Conservation (phyloP, 2,888 invertebrate species). For the Sinelater perroti region DNA sequence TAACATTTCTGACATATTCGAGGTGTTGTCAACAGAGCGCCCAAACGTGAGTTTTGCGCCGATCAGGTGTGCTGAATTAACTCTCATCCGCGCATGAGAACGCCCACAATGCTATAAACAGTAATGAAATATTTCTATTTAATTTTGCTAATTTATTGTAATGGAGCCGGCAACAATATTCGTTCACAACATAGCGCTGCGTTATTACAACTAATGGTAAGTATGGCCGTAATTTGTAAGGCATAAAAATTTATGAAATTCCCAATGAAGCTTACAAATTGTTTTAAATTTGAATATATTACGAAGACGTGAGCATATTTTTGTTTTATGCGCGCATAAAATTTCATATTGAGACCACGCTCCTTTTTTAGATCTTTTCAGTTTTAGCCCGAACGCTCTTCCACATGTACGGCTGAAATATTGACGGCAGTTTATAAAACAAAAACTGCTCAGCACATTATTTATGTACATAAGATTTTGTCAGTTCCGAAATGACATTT, state of each 20-base stretch:
- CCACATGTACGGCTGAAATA: too few species aligned
- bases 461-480: too few species aligned
- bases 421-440: too few species aligned
- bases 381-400: too few species aligned
- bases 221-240: conserved; percentile 39
- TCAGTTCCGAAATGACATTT: conserved; percentile 11
- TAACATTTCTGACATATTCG: too few species aligned
- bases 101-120: conserved; percentile 34
- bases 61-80: conserved; percentile 24
- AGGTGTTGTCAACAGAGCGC: too few species aligned
- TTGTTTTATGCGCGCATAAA: conserved; percentile 38
- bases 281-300: conserved; percentile 43
- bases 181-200: conserved; percentile 40
- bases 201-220: conserved; percentile 45
- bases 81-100: conserved; percentile 18
- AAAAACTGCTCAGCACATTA: too few species aligned
- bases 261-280: conserved; percentile 37
- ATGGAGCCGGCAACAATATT: conserved; percentile 38
- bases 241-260: conserved; percentile 40
- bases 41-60: too few species aligned
- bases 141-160: conserved; percentile 46
- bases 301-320: conserved; percentile 32
- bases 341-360: conserved; percentile 39
- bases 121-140: conserved; percentile 44
- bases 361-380: too few species aligned